Conservation (phyloP, 2,797 vertebrate species). For the Enteromius afrohamiltoni region DNA sequence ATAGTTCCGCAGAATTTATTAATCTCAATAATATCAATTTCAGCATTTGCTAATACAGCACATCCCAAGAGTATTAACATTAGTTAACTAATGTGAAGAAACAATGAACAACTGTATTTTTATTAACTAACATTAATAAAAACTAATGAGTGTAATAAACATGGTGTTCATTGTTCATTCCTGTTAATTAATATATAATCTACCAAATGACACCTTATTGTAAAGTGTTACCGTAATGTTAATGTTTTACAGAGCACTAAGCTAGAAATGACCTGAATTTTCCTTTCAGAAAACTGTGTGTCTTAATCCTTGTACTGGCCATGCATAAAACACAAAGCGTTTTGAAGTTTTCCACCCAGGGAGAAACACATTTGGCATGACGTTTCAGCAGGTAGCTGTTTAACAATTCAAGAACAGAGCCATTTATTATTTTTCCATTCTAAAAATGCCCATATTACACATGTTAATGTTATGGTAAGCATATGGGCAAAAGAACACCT, state of each 20-base stretch:
- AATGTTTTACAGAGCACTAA: neutral
- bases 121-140: no score
- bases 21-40: no score
- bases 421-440: constrained; percentile 18
- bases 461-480: constrained; percentile 33
- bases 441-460: constrained; percentile 9
- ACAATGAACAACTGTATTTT: no score
- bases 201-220: no score
- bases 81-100: no score
- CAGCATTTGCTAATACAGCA: no score
- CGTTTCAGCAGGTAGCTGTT: constrained; percentile 9
- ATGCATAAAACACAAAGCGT: constrained; percentile 1
- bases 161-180: no score
- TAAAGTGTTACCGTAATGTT: neutral
- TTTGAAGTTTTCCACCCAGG: neutral
- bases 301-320: neutral
- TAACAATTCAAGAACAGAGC: neutral
- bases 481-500: constrained; percentile 17
- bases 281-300: neutral
- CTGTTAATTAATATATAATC: no score
- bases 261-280: neutral
- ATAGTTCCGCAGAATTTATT: no score
- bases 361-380: constrained; percentile 16
- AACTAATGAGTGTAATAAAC: no score
- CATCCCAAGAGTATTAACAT: no score